Conservation (phyloP, 2,888 invertebrate genomes). For the Amblyjoppa proteus region DNA sequence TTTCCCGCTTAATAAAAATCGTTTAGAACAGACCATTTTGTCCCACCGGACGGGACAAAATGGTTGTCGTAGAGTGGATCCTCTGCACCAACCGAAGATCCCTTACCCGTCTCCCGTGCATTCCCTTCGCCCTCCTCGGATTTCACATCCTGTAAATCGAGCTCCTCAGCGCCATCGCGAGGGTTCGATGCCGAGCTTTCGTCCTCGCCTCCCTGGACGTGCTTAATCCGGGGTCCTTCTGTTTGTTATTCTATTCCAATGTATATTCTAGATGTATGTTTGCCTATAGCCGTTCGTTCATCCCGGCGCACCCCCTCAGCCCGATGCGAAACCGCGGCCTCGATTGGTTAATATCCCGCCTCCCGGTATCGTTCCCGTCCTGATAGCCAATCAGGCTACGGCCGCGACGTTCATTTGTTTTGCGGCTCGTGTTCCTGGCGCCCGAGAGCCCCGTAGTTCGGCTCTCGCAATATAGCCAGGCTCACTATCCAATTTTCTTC, state of each 20-base stretch:
- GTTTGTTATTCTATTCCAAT: slow-evolving; percentile 10
- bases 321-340: slow-evolving; percentile 60
- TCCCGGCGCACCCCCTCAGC: slow-evolving; percentile 19
- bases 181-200: neutral
- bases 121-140: neutral
- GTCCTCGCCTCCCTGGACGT: neutral
- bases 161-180: neutral
- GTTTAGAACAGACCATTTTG: too few species aligned
- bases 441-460: slow-evolving; percentile 53
- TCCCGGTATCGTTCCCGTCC: slow-evolving; percentile 68
- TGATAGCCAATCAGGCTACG: slow-evolving; percentile 78
- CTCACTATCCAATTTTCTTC: slow-evolving; percentile 67
- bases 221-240: slow-evolving; percentile 7
- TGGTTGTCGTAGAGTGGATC: neutral
- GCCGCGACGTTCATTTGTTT: slow-evolving; percentile 80
- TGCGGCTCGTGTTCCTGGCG: slow-evolving; percentile 76
- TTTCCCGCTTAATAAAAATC: too few species aligned
- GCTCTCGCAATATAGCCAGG: slow-evolving; percentile 40
- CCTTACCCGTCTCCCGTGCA: neutral
- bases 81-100: neutral
- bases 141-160: neutral
- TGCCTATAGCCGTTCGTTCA: slow-evolving; percentile 16
- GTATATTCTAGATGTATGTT: slow-evolving; percentile 1
- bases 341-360: slow-evolving; percentile 75
- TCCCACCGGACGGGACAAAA: too few species aligned